Evolutionary conservation across 2,113 vertebrate genomes (phyloP), one percentile per base, ranked within the genome.

Genomic region (Isichthys henryi): DNA sequence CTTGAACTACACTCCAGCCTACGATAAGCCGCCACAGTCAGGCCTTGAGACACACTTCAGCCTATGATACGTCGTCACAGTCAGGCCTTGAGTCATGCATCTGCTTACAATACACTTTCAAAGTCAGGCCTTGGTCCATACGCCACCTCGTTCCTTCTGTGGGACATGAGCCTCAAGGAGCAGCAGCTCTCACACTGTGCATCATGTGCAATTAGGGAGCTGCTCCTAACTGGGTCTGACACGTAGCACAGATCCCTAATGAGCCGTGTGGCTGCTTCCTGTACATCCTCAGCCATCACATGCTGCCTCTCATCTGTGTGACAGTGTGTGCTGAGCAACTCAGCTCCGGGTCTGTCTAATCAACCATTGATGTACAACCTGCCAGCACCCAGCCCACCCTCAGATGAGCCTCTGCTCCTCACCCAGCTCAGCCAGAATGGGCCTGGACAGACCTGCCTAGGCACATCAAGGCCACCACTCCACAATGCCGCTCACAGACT

Each of bases 151-250:
- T 39, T 66, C 58, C 58, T 66, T 66, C n/a, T 66, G n/a, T 77
- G 95, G 96, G 96, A 94, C 93, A 23, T 92, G 93, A 93, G 95
- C 96, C 96, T 95, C 95, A 96, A 96, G 95, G 96, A 92, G 95
- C 94, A 90, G 96, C 94, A 92, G 1, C 94, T 96, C 90, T 87
- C 92, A 93, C 94, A 96, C 93, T 92, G 92, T 95, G 95, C 92
- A 91, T 96, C 95, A 70, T 94, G 96, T 97, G 95, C 94, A 93
- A 95, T 94, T 95, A 95, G 95, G 94, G 93, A 94, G 93, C 95
- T 95, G 95, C 96, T 92, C 93, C 95, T 97, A 96, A 98, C 94
- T 90, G 80, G 93, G 95, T 94, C 95, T 97, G 97, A 97, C 88
- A 94, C 93, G 95, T 95, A 95, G 94, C 96, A 96, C 96, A 94